A percentile compares a stretch with the other conserved stretches of the same genome.
Conservation (phyloP, 2,113 vertebrate species). For the Rhinolophus ferrumequinum region DNA sequence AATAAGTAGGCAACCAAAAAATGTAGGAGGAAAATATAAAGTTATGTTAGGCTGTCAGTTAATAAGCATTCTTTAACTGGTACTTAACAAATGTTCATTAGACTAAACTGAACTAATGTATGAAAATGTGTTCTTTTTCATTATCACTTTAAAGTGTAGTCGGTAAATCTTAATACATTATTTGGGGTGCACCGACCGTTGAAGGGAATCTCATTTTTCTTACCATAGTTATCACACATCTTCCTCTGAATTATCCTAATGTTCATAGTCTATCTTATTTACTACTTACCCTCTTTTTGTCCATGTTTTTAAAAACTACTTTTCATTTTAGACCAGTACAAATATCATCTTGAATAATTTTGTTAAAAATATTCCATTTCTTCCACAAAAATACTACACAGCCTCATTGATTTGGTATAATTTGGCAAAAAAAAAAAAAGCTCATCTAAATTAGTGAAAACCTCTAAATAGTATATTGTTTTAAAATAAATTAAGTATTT, state of each 20-base stretch:
- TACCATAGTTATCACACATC: not conserved
- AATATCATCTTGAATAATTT: not conserved
- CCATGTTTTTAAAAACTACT: not conserved
- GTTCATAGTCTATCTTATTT: not conserved
- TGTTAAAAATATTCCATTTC: slow-evolving; percentile 12
- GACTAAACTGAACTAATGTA: not conserved
- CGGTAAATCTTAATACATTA: not conserved
- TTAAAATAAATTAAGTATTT: not conserved
- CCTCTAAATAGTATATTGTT: not conserved
- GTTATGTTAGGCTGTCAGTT: not conserved
- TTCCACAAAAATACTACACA: not conserved
- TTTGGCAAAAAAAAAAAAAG: not conserved
- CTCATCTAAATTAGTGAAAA: not conserved
- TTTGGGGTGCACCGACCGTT: not conserved
- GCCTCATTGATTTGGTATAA: not conserved
- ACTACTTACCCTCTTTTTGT: not conserved
- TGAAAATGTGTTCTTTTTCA: not conserved
- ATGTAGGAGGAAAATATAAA: not conserved
- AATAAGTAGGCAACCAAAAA: not conserved
- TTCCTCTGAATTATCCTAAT: slow-evolving; percentile 2
- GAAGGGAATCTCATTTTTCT: not conserved
- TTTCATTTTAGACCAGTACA: not conserved
- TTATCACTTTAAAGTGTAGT: not conserved
- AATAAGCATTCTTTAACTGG: not conserved
- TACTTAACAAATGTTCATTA: not conserved